Evolutionary conservation across 2,888 invertebrate genomes (phyloP).

Genomic region (Pachymerium ferrugineum): DNA sequence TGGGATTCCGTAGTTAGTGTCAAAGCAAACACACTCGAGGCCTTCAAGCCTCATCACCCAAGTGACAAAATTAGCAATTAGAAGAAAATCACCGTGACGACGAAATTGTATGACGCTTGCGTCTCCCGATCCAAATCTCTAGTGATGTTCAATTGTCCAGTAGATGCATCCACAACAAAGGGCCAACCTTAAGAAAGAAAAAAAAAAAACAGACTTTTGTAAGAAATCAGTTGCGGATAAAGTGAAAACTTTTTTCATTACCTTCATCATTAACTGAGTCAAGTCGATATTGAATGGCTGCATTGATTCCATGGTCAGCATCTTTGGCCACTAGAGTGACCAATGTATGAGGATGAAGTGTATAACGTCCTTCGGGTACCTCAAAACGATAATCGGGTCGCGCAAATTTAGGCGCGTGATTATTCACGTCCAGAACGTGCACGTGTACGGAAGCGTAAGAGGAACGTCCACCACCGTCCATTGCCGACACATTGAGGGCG

Average conservation of each 20-base stretch:
- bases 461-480: constrained; percentile 67
- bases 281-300: constrained; percentile 64
- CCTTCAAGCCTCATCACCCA: too few relatives aligned
- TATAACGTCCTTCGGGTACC: constrained; percentile 70
- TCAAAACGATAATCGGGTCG: constrained; percentile 78
- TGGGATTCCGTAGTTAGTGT: too few relatives aligned
- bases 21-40: too few relatives aligned
- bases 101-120: constrained; percentile 40
- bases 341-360: constrained; percentile 46
- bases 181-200: constrained; percentile 39
- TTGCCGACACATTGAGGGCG: constrained; percentile 64
- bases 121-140: constrained; percentile 42
- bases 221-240: neutral
- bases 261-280: constrained; percentile 36
- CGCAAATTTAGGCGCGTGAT: constrained; percentile 75
- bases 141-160: constrained; percentile 42
- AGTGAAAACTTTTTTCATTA: neutral
- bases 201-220: neutral
- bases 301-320: constrained; percentile 72
- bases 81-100: constrained; percentile 39
- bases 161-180: constrained; percentile 41
- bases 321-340: constrained; percentile 74
- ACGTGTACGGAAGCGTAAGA: constrained; percentile 65
- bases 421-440: constrained; percentile 63
- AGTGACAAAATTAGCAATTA: constrained; percentile 2